phyloP scores from a whole-genome alignment of 2,113 vertebrate species.

The Symphodus melops region DNA sequence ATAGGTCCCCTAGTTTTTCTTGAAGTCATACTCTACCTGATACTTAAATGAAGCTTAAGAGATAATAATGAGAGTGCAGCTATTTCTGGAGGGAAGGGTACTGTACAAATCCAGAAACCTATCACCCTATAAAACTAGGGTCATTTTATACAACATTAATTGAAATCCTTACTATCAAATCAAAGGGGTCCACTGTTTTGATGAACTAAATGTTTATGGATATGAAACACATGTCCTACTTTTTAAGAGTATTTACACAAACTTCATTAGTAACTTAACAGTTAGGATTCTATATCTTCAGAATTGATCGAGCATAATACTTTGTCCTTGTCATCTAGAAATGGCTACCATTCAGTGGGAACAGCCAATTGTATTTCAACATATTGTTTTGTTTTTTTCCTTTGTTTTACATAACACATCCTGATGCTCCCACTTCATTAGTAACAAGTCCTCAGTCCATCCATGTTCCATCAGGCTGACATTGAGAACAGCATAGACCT shows the following conservation, averaged over 20 bases:
- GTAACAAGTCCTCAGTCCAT: slow-evolving; percentile 41
- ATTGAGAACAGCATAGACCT: slow-evolving; percentile 26
- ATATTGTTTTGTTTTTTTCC: background rate
- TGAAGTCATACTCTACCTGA: slow-evolving; percentile 18
- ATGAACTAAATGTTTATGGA: slow-evolving; percentile 16
- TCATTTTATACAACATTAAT: slow-evolving; percentile 13
- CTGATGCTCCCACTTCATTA: slow-evolving; percentile 62
- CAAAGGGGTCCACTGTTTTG: slow-evolving; percentile 7
- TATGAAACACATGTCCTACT: slow-evolving; percentile 31
- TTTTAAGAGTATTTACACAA: slow-evolving; percentile 57
- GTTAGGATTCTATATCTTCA: slow-evolving; percentile 23
- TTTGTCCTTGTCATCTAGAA: slow-evolving; percentile 25
- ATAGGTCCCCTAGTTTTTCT: slow-evolving; percentile 15
- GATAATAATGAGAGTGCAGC: slow-evolving; percentile 5
- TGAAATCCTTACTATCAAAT: slow-evolving; percentile 39
- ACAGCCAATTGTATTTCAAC: background rate
- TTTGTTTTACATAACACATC: slow-evolving; percentile 7
- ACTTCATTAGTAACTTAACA: slow-evolving; percentile 43
- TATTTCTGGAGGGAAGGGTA: slow-evolving; percentile 34
- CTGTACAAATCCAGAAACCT: slow-evolving; percentile 42
- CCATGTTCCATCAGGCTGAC: slow-evolving; percentile 8
- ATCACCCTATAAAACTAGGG: slow-evolving; percentile 80
- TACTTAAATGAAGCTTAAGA: slow-evolving; percentile 28
- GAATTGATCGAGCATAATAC: slow-evolving; percentile 33
- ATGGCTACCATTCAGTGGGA: slow-evolving; percentile 60